Conservation (phyloP, 2,888 invertebrate species). For the Stenotaenia linearis region DNA sequence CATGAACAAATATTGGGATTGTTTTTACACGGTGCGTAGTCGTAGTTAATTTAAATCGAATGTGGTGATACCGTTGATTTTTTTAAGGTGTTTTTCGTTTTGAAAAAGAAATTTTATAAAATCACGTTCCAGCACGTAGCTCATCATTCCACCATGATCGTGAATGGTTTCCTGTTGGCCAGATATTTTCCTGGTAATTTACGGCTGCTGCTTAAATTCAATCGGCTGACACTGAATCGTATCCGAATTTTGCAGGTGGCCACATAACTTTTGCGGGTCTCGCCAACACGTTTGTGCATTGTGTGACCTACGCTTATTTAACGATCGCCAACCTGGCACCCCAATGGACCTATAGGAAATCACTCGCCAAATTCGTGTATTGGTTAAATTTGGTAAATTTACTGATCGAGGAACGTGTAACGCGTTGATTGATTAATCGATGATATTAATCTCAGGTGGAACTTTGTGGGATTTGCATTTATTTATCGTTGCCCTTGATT, state of each 20-base stretch:
- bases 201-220: neutral
- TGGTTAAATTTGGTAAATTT: neutral
- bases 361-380: neutral
- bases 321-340: neutral
- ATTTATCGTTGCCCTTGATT: neutral
- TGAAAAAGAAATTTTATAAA: constrained; percentile 38
- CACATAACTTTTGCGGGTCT: neutral
- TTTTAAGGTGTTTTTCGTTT: constrained; percentile 36
- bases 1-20: constrained; percentile 36
- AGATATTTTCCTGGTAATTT: neutral
- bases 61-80: neutral
- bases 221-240: too few species aligned
- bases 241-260: neutral
- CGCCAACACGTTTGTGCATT: neutral
- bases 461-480: neutral
- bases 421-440: too few species aligned
- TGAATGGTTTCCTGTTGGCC: neutral
- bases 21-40: constrained; percentile 34
- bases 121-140: constrained; percentile 37
- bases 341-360: neutral
- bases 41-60: constrained; percentile 34
- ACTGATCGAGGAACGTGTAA: too few species aligned
- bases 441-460: neutral
- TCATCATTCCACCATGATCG: neutral
- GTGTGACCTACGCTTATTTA: neutral